phyloP scores from a whole-genome alignment of 2,113 vertebrate genomes.

The Notiomystis cincta region DNA sequence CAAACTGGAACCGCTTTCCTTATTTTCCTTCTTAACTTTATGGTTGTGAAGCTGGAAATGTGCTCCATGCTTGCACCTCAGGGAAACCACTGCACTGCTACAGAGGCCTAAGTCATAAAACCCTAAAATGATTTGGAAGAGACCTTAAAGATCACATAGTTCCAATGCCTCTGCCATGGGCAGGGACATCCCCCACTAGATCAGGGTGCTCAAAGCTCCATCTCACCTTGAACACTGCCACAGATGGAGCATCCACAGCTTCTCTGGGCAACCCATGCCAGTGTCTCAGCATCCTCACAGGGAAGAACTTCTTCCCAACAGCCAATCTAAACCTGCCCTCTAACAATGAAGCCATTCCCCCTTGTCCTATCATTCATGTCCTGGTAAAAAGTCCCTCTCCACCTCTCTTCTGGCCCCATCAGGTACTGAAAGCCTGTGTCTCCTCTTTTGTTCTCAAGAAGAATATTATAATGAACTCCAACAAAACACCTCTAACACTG shows the following conservation, averaged over 20 bases:
- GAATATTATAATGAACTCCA: neutral
- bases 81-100: neutral
- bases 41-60: neutral
- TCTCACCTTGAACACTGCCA: neutral
- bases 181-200: neutral
- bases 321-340: neutral
- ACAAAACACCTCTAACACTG: neutral
- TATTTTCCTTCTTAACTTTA: neutral
- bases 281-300: no score
- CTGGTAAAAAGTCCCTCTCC: neutral
- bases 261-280: neutral
- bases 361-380: no score
- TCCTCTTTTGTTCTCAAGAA: neutral
- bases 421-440: neutral
- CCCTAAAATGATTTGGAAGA: neutral
- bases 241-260: neutral
- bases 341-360: neutral
- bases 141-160: neutral
- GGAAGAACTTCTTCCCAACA: neutral
- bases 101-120: neutral
- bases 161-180: accelerated
- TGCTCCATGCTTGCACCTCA: neutral
- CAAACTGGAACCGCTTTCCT: neutral
- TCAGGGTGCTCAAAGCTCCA: neutral
- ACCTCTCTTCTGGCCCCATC: neutral